Conservation (phyloP, 1,140 invertebrate species). For the Pachypsylla venusta region DNA sequence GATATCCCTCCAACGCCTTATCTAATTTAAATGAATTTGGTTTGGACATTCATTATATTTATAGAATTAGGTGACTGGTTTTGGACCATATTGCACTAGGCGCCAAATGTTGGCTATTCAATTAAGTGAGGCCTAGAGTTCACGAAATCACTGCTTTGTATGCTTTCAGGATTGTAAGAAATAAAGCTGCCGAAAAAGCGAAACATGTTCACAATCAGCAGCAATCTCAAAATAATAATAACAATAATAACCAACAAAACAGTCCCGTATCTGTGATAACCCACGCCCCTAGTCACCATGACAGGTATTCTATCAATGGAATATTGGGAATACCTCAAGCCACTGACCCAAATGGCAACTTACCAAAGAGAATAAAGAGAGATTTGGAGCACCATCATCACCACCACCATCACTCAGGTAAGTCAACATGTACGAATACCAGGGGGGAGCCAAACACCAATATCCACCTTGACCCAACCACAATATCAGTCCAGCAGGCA, state of each 20-base stretch:
- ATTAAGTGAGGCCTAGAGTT: conserved; percentile 3
- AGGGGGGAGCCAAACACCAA: background rate
- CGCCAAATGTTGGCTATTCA: too few relatives aligned
- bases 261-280: conserved; percentile 46
- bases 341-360: conserved; percentile 52
- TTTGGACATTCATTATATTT: too few relatives aligned
- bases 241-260: conserved; percentile 34
- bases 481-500: too few relatives aligned
- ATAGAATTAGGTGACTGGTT: too few relatives aligned
- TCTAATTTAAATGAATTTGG: too few relatives aligned
- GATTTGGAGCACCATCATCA: conserved; percentile 39
- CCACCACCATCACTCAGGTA: conserved; percentile 29
- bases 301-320: conserved; percentile 88
- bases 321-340: conserved; percentile 63
- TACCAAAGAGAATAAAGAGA: conserved; percentile 48
- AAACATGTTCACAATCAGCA: conserved; percentile 73
- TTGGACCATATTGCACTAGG: too few relatives aligned
- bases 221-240: conserved; percentile 40
- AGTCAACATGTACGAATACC: conserved; percentile 5
- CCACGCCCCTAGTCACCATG: conserved; percentile 41
- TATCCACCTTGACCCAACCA: too few relatives aligned
- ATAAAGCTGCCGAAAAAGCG: conserved; percentile 90
- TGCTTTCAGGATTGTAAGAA: conserved; percentile 71
- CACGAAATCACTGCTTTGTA: conserved; percentile 8
- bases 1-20: too few relatives aligned